Base-by-base conservation (phyloP, 1,140 invertebrate species). In the Drosophila asahinai region DNA sequence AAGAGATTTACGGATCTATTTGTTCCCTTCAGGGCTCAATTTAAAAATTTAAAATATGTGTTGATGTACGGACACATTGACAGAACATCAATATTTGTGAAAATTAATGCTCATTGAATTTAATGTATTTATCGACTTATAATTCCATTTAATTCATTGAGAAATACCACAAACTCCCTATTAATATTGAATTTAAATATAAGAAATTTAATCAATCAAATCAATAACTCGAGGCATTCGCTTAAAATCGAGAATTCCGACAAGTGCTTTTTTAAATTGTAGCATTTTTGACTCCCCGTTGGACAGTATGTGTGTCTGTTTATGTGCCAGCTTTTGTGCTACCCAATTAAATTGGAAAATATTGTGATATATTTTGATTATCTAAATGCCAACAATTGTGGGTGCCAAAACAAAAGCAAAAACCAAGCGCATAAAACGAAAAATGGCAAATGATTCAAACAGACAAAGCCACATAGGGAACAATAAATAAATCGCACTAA, bases 281-380 rank as follows among this genome's bases (percentile, higher is more conserved):
- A 63, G 17, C 22, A 33, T 51, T 51, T 33, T 47, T 5, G 15
- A 27, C 3, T 12, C 8, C 11, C 12, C 15, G 9, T 30, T 49
- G 19, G 9, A 30, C 40, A 36, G 42, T 43, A 9, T 43, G 30
- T 55, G n/a, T 27, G 6, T 58, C 40, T 55, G 19, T 55, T 62
- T 49, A 22, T 54, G 64, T 78, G 58, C 30, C 25, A 38, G 54
- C 47, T 52, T 58, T 72, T 61, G 38, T 61, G 30, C 19, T 27
- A 38, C 38, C 48, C 81, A 80, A 83, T 83, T 80, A 71, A 83
- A 83, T 67, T 47, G 57, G 43, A 83, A 83, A 83, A 83, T 66
- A 80, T 80, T 80, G 58, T 76, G 61, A 75, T 79, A 75, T 55
- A 70, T 86, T 82, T 81, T 67, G 65, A 70, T 74, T 71, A 79